Evolutionary conservation across 2,888 invertebrate species (phyloP).

Genomic region (Apodemia mormo): DNA sequence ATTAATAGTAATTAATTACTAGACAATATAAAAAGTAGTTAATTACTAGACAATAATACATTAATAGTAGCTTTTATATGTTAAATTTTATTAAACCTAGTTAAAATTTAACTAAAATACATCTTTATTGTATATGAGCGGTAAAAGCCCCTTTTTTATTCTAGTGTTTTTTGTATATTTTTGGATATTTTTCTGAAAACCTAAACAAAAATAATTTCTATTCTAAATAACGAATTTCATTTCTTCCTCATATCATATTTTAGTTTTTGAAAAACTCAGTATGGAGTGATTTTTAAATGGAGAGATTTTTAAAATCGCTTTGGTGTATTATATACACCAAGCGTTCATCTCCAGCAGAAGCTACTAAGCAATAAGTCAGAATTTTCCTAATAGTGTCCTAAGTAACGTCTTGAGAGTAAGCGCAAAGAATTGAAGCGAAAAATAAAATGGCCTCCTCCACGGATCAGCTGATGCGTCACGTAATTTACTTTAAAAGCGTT

Average conservation of each 20-base stretch:
- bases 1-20: no score
- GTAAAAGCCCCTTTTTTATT: no score
- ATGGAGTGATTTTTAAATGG: background rate
- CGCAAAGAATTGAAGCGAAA: slow-evolving; percentile 31
- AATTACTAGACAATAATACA: no score
- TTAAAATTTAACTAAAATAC: no score
- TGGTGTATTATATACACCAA: background rate
- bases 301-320: background rate
- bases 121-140: no score
- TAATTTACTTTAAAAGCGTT: slow-evolving; percentile 25
- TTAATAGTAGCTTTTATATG: no score
- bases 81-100: no score
- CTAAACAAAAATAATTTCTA: no score
- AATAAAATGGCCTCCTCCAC: slow-evolving; percentile 31
- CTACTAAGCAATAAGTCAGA: slow-evolving; percentile 15
- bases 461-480: slow-evolving; percentile 32
- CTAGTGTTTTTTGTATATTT: no score
- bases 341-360: slow-evolving; percentile 7
- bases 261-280: background rate
- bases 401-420: slow-evolving; percentile 26
- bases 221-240: no score
- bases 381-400: slow-evolving; percentile 25
- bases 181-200: no score
- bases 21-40: no score
- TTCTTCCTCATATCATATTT: background rate